Base-by-base conservation (phyloP, 1,140 invertebrate species). In the Drosophila hydei region DNA sequence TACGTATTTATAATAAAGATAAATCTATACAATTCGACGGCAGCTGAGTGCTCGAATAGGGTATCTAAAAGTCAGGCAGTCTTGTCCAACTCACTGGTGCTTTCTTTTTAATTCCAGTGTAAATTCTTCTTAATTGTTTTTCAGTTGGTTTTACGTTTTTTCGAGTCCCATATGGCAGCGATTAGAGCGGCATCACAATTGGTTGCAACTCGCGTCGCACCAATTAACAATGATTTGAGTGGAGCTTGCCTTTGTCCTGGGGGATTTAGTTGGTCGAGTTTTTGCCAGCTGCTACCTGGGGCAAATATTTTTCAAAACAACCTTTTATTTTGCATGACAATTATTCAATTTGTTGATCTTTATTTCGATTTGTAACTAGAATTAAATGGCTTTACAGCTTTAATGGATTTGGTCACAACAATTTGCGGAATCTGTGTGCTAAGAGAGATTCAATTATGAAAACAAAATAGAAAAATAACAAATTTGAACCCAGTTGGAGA, bases 61-160 rank as follows among this genome's bases (percentile, higher is more conserved):
- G 27, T 30, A 30, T 30, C 9, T 30, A 9, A 7, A 0, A 30
- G 7, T 30, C 27, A 0, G 27, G n/a, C n/a, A n/a, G n/a, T n/a
- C n/a, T n/a, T n/a, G n/a, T n/a, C n/a, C n/a, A 30, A 12, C 30
- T 33, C 5, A 1, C 27, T 30, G 7, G 0, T 8, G 19, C 18
- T 52, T 61, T 56, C 30, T 21, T 33, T 19, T 30, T 61, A 38
- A n/a, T 3, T 45, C 18, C 25, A 63, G 65, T 62, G 65, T 74
- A 65, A 74, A 63, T 16, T 69, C 36, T 68, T 70, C 16, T 63
- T 74, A 74, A 73, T 70, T 69, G 64, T 63, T 47, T 69, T 69
- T 69, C 48, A 40, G n/a, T 56, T 33, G n/a, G 6, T 61, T 68
- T 25, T 61, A 9, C 36, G 2, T 30, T 62, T 19, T 7, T 58